A percentile compares a stretch with the other conserved stretches of the same genome.
Evolutionary conservation across 1,140 invertebrate species (phyloP).

Genomic region (silkworm (Bombyx mori)): ASM3026992v2 NC_085110.1:10474501-10475000

Average conservation of each 20-base stretch:
- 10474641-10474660: too few relatives aligned
- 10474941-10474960: conserved; percentile 11
- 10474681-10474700: not conserved
- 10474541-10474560: too few relatives aligned
- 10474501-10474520: too few relatives aligned
- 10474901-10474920: conserved; percentile 8
- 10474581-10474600: too few relatives aligned
- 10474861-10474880: conserved; percentile 29
- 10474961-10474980: too few relatives aligned
- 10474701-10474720: conserved; percentile 9
- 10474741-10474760: conserved; percentile 41
- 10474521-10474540: too few relatives aligned
- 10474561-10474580: too few relatives aligned
- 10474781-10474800: conserved; percentile 11
- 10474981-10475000: too few relatives aligned
- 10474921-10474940: conserved; percentile 11
- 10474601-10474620: too few relatives aligned
- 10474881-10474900: conserved; percentile 40
- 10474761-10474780: conserved; percentile 22
- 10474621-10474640: too few relatives aligned
- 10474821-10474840: conserved; percentile 28
- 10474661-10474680: too few relatives aligned
- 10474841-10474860: conserved; percentile 54
- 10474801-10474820: conserved; percentile 24
- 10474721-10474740: conserved; percentile 27